These are phyloP conservation scores for Rotaria socialis DNA, from an alignment of 2,888 invertebrate genomes.

Conservation along the genomic window DNA sequence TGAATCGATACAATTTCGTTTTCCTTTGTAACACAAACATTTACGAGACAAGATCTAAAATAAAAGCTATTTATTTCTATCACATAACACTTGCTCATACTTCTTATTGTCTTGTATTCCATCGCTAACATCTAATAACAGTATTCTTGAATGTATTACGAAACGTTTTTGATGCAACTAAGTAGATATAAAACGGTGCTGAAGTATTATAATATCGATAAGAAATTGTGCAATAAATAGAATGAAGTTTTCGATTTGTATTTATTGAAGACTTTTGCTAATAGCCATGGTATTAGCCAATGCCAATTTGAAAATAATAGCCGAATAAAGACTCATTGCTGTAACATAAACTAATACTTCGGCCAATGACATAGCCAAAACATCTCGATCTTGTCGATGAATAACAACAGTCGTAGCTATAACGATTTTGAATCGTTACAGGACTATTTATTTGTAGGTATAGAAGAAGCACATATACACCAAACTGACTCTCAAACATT, in stretches of 20 bases:
- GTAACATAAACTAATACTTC: not conserved
- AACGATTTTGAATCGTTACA: too few relatives aligned
- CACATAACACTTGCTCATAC: too few relatives aligned
- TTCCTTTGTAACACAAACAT: too few relatives aligned
- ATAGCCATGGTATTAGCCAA: not conserved
- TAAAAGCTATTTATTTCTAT: too few relatives aligned
- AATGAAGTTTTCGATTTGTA: not conserved
- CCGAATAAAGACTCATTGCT: not conserved
- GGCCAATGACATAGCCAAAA: not conserved
- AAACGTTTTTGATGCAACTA: not conserved
- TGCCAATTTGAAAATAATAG: not conserved
- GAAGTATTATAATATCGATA: not conserved
- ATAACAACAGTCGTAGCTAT: too few relatives aligned
- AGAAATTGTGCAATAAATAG: not conserved
- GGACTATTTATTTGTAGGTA: too few relatives aligned
- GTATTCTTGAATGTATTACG: not conserved
- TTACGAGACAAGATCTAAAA: too few relatives aligned
- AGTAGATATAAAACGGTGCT: not conserved
- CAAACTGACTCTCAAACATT: too few relatives aligned
- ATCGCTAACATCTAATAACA: too few relatives aligned
- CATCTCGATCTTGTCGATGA: not conserved
- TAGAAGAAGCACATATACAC: too few relatives aligned
- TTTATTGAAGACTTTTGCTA: not conserved
- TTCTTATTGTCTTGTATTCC: too few relatives aligned
- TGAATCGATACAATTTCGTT: too few relatives aligned